Evolutionary conservation across 2,888 invertebrate genomes (phyloP), one percentile per base, ranked within the genome.

Genomic region (Lasioglossum leucozonium): DNA sequence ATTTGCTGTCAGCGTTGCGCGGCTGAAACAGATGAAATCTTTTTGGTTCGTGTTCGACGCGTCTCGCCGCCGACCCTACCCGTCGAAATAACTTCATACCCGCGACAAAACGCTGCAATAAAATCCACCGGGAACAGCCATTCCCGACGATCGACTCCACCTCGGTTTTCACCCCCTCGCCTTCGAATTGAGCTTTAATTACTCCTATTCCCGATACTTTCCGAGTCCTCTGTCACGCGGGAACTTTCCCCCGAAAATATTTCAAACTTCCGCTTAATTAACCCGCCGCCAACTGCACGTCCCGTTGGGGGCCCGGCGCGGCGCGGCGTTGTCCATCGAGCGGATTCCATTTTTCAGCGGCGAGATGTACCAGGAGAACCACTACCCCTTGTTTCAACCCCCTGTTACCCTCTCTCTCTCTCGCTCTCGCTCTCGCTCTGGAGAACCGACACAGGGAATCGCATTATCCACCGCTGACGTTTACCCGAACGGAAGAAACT

Each of bases 391-490:
- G 26, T 26, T 30, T 30, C 62, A 16, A 5, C 30, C 30, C 30
- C 62, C 30, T 16, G 13, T 26, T 26, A 13, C 2, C 22, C 58
- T 5, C 26, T 34, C 40, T 30, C n/a, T 37, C n/a, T n/a, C n/a
- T n/a, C n/a, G n/a, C n/a, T n/a, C n/a, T n/a, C n/a, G n/a, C 58
- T 5, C 26, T 34, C 40, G n/a, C n/a, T 37, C 34, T 67, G 55
- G 65, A n/a, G 22, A 44, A 37, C 76, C 55, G 84, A 84, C 82
- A 77, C 82, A 55, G 37, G 58, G 78, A 84, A 90, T 86, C 82
- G 79, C 79, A 79, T 90, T 87, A 84, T 85, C 81, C 65, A 71
- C 82, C 72, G 79, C 82, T 88, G 87, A 87, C 88, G 81, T 83
- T 90, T 74, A 84, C 75, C 78, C 83, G 81, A 84, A 69, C 75